Evolutionary conservation across 2,113 vertebrate species (phyloP).

Genomic region (Syngnathoides biaculeatus): DNA sequence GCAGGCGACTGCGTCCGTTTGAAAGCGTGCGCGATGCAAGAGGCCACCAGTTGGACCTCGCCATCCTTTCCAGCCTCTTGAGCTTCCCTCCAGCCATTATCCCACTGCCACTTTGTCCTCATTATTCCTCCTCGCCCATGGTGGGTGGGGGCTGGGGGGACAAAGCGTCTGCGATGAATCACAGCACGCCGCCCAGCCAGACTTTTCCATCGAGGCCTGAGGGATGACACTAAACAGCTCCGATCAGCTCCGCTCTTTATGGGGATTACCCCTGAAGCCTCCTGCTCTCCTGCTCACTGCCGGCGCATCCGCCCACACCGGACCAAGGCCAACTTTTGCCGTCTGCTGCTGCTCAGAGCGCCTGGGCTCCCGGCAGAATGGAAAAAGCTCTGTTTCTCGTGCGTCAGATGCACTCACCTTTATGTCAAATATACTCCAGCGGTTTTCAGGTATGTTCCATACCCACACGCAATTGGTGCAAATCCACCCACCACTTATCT

Average conservation of each 20-base stretch:
- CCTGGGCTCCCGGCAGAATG: neutral
- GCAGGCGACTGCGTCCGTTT: neutral
- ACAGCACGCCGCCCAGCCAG: constrained; percentile 10
- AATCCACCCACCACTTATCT: too few species aligned
- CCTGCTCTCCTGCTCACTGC: neutral
- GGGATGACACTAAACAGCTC: constrained; percentile 20
- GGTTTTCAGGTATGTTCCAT: too few species aligned
- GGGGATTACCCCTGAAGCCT: constrained; percentile 9
- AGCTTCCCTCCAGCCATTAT: neutral
- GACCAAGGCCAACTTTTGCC: neutral
- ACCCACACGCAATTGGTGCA: too few species aligned
- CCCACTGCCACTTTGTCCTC: constrained; percentile 15
- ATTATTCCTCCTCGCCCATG: constrained; percentile 23
- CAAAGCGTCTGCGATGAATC: constrained; percentile 39
- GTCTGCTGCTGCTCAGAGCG: neutral
- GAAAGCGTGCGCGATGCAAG: neutral
- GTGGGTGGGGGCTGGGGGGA: too few species aligned
- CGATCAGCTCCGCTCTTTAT: constrained; percentile 6
- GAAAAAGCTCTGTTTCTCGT: constrained; percentile 10
- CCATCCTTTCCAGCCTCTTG: neutral
- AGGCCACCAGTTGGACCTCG: neutral
- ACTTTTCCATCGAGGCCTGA: constrained; percentile 40
- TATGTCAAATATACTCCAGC: neutral
- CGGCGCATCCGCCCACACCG: neutral
- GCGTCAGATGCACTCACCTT: neutral